Percentiles rank a stretch among this genome's conserved stretches.
These are phyloP conservation scores for Sorex fumeus DNA, from an alignment of 2,113 vertebrate genomes.

Conservation along the genomic window DNA sequence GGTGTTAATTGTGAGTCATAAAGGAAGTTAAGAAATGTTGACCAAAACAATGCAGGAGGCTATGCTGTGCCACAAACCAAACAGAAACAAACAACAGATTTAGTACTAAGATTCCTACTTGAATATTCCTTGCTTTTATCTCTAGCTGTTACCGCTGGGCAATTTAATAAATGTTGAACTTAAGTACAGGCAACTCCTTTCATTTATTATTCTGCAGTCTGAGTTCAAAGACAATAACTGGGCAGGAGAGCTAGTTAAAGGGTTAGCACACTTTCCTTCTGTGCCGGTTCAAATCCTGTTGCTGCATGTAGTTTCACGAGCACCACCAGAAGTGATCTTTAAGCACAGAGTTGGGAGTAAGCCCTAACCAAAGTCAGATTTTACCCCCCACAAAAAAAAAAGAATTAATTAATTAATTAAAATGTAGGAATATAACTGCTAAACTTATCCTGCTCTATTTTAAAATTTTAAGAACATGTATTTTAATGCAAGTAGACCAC, in stretches of 20 bases:
- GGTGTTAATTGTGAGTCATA: background rate
- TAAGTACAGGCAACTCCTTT: slow-evolving; percentile 35
- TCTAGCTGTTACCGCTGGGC: slow-evolving; percentile 24
- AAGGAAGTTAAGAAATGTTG: slow-evolving; percentile 53
- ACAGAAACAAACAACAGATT: background rate
- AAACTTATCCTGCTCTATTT: background rate
- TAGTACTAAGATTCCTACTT: slow-evolving; percentile 6
- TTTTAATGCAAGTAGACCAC: no score
- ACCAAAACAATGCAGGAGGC: slow-evolving; percentile 41
- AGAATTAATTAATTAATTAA: background rate
- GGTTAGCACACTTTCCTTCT: no score
- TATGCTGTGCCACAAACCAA: slow-evolving; percentile 17
- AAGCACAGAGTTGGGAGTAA: no score
- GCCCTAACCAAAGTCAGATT: no score
- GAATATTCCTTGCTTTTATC: slow-evolving; percentile 14
- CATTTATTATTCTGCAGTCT: slow-evolving; percentile 29
- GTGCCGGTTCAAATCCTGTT: no score
- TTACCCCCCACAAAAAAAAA: no score
- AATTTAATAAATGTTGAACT: slow-evolving; percentile 41
- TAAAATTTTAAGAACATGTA: slow-evolving; percentile 45
- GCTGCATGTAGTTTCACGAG: no score
- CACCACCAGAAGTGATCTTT: no score
- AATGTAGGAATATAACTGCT: no score
- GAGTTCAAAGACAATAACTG: slow-evolving; percentile 38
- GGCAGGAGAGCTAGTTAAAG: no score